Evolutionary conservation across 2,113 vertebrate genomes (phyloP).

Genomic region (Vidua macroura): DNA sequence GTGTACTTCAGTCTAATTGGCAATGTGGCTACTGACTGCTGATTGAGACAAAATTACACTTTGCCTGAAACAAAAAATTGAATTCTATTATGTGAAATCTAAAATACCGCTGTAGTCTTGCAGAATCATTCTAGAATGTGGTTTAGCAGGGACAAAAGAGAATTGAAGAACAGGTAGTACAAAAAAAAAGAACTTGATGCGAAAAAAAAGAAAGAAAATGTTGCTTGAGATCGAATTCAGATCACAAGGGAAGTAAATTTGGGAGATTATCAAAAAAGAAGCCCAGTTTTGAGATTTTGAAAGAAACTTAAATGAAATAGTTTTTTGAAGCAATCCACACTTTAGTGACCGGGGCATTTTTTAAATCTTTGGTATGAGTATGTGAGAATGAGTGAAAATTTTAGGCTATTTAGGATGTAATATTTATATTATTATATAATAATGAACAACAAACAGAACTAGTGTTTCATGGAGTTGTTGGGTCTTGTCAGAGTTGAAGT

Average conservation of each 20-base stretch:
- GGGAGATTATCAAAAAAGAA: not conserved
- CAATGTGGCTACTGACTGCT: conserved; percentile 29
- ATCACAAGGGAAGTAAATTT: not conserved
- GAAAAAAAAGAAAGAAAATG: not conserved
- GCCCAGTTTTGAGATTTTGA: not conserved
- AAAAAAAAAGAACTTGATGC: not conserved
- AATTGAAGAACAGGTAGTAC: conserved; percentile 17
- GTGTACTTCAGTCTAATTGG: conserved; percentile 66
- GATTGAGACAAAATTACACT: conserved; percentile 64
- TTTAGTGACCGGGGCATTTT: not conserved
- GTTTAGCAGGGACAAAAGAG: not conserved
- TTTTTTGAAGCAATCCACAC: not conserved
- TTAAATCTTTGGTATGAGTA: not conserved
- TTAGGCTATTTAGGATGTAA: not conserved
- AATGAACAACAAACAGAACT: not conserved
- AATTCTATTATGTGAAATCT: conserved; percentile 55
- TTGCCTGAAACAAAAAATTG: conserved; percentile 61
- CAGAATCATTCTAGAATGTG: not conserved
- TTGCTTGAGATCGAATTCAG: not conserved
- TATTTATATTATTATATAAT: not conserved
- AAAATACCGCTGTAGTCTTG: conserved; percentile 38
- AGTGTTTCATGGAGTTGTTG: not conserved
- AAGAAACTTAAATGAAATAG: not conserved
- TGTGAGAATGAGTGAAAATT: not conserved
- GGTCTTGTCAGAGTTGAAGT: not conserved